Evolutionary conservation across 2,888 invertebrate species (phyloP), one percentile per base, ranked within the genome.

Genomic region (Neoitamus cyanurus): DNA sequence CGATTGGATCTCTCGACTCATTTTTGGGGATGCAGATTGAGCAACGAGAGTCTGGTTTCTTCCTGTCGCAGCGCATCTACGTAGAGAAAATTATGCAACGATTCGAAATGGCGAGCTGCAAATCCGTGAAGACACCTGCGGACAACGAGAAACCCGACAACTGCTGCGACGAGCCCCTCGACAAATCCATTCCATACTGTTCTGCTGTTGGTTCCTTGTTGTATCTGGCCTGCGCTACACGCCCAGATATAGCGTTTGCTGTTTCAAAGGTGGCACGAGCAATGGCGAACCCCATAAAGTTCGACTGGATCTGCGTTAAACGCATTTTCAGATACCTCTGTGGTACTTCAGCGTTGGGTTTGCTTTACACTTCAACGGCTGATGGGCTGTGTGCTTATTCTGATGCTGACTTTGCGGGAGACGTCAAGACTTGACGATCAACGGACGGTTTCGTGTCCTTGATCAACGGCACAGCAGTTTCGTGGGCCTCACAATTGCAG

Each of bases 391-490:
- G 84, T 82, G n/a, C n/a, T n/a, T n/a, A n/a, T n/a, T n/a, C n/a
- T n/a, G n/a, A n/a, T n/a, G n/a, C n/a, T n/a, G n/a, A n/a, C n/a
- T n/a, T n/a, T n/a, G 86, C 85, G 36, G 86, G 86, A 4, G 85
- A 85, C 36, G 4, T 70, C 25, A 48, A 48, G 11, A 86, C 86
- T 11, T 85, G 87, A 72, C 31, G 83, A 42, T 86, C 86, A 36
- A 87, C 86, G 42, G 37, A 69, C 75, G 86, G 86, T 9, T 84
- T 70, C 15, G 11, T 84, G 15, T 85, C 84, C 70, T 13, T 37
- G 25, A 15, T 85, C 31, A 82, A 75, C 6, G 37, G 15, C 37
- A 78, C 84, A 13, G 48, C 68, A 5, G 30, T 86, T 0, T 30
- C 46, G 15, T 85, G 78, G 72, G n/a, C 20, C 11, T 86, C 86